Conservation (phyloP, 2,888 invertebrate genomes). For the Rutpela maculata region DNA sequence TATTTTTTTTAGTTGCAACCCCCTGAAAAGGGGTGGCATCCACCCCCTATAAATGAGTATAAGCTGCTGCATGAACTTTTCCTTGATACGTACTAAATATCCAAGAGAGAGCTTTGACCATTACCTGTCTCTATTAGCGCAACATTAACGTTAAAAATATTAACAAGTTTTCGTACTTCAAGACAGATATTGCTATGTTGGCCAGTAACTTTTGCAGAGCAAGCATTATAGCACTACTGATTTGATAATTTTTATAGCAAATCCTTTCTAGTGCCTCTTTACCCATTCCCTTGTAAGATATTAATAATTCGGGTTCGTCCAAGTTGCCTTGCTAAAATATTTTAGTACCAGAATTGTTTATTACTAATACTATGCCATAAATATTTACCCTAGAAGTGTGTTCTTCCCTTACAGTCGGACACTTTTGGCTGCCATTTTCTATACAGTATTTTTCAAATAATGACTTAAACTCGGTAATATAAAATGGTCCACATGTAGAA, state of each 20-base stretch:
- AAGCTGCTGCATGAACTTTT: too few relatives aligned
- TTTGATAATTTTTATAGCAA: conserved; percentile 31
- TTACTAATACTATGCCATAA: neutral
- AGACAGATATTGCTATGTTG: neutral
- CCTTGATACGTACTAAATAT: too few relatives aligned
- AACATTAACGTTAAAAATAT: neutral
- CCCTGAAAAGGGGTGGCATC: too few relatives aligned
- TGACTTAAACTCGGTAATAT: neutral
- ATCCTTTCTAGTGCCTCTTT: conserved; percentile 35
- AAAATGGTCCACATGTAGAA: neutral
- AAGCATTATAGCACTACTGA: neutral
- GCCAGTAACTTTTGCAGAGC: conserved; percentile 16
- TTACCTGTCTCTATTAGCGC: too few relatives aligned
- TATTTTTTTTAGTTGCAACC: too few relatives aligned
- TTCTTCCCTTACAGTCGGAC: neutral
- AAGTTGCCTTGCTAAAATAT: neutral
- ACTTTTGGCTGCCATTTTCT: neutral
- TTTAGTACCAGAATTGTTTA: neutral
- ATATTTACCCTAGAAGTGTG: neutral
- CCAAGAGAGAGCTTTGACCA: neutral
- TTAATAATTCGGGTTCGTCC: neutral
- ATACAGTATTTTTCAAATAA: neutral
- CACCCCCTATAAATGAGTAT: too few relatives aligned
- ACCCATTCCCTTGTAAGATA: neutral
- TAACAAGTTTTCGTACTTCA: conserved; percentile 8